Evolutionary conservation across 2,888 invertebrate genomes (phyloP), one percentile per base, ranked within the genome.

Genomic region (Aporophyla lueneburgensis): DNA sequence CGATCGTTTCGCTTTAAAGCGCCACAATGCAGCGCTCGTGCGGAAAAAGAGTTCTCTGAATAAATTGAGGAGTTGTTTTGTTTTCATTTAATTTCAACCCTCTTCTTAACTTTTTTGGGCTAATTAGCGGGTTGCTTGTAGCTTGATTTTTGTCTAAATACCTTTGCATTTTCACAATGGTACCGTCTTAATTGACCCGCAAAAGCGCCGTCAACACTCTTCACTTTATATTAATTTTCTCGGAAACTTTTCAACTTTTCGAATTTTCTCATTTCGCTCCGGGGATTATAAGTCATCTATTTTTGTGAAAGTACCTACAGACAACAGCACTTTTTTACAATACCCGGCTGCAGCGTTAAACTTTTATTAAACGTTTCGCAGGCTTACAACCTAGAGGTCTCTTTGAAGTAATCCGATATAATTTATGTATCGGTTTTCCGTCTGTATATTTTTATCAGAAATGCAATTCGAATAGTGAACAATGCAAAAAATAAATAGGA

Each of bases 301-400:
- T 85, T 84, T 86, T 68, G 66, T 73, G 70, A 80, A 81, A 73
- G 63, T 63, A 72, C 73, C 61, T 66, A 74, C 78, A 76, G 81
- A 74, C 74, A 83, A 79, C 79, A 74, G 49, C 83, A 87, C 79
- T 85, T 90, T 87, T 85, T 81, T 61, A 85, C 83, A 87, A 86
- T 84, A 78, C 70, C 84, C 76, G 66, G 68, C 67, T 72, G 84
- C 80, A 80, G 78, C 70, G 78, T 71, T 72, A 69, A 86, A 88
- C 84, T 87, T 88, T 87, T 86, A 86, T 86, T 85, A 89, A 87
- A 86, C 79, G 84, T 79, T 88, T 84, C 71, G 81, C 69, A 70
- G 83, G 76, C 68, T 84, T 74, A 79, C 62, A 71, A 76, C 71
- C 78, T 81, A 58, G 51, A 65, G 70, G 63, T 56, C 63, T 61